These are phyloP conservation scores for Lysiphlebus fabarum DNA, from an alignment of 1,140 invertebrate species.

Conservation along the genomic window DNA sequence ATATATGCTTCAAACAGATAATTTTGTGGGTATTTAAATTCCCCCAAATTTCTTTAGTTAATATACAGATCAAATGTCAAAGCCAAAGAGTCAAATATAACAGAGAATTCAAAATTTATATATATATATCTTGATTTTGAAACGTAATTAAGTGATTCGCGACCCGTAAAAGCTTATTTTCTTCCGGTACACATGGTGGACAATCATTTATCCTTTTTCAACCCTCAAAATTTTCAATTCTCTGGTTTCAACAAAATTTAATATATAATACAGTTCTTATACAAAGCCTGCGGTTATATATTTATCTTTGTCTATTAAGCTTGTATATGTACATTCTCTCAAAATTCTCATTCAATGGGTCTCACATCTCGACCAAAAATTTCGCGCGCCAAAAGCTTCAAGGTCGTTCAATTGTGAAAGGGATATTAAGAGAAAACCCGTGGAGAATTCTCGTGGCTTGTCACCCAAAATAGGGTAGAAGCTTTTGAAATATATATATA, in stretches of 20 bases:
- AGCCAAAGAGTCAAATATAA: too few species aligned
- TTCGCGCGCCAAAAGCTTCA: neutral
- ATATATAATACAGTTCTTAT: conserved; percentile 33
- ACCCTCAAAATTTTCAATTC: conserved; percentile 5
- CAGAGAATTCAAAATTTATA: neutral
- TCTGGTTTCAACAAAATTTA: conserved; percentile 42
- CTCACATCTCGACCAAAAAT: too few species aligned
- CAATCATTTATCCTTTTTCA: conserved; percentile 19
- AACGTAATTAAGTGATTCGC: conserved; percentile 39
- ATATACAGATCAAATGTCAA: conserved; percentile 7
- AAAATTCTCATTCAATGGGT: too few species aligned
- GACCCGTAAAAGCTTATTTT: conserved; percentile 20
- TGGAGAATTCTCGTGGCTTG: neutral
- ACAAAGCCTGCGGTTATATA: conserved; percentile 14
- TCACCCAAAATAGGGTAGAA: neutral
- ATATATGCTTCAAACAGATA: conserved; percentile 19
- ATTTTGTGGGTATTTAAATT: neutral
- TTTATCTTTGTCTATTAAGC: neutral
- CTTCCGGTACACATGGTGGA: conserved; percentile 7
- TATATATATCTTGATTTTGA: conserved; percentile 5
- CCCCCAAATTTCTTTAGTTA: neutral
- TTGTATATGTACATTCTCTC: too few species aligned
- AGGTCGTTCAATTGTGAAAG: conserved; percentile 1
- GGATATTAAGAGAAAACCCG: neutral
- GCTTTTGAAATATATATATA: too few species aligned